Base-by-base conservation (phyloP, 1,140 invertebrate genomes). In the Drosophila santomea region DNA sequence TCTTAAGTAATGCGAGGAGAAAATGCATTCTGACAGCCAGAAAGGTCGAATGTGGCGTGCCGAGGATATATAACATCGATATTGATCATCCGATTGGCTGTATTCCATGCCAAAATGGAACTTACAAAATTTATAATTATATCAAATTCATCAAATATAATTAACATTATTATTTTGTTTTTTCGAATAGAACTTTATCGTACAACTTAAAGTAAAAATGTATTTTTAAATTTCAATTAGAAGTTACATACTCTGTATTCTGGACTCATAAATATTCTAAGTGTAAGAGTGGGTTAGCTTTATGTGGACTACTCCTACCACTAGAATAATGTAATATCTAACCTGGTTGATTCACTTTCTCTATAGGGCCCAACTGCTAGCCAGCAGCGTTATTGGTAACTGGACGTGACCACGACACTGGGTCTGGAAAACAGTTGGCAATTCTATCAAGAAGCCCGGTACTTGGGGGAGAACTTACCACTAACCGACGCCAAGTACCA, bases 1-100 rank as follows among this genome's bases (percentile, higher is more conserved):
- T 58, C 66, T 80, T 57, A 73, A 76, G 79, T 74, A 74, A 82
- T 78, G 59, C 55, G 47, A 62, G 44, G 43, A 57, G 51, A 78
- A 66, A 81, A 77, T 81, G 57, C 64, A 57, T 61, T 78, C 15
- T 68, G 63, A 60, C 55, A 61, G 47, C 57, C 50, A 47, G 23
- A 75, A 54, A 83, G 80, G 61, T 61, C 58, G 78, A 11, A 64
- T 54, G 45, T 43, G 36, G 38, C 28, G 25, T 20, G 14, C 41
- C 15, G 54, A 44, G 39, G 35, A 48, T 35, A 68, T 59, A 57
- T 67, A 51, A 51, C 15, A 45, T 32, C 12, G 35, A 56, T 47
- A 69, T 69, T 57, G 47, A 77, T 76, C 58, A 64, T 52, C 32
- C 14, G 32, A 32, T 36, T 64, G 8, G 36, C 14, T 35, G 7